Evolutionary conservation across 1,140 invertebrate species (phyloP), one percentile per base, ranked within the genome.

Genomic region (Trachymyrmex septentrionalis): DNA sequence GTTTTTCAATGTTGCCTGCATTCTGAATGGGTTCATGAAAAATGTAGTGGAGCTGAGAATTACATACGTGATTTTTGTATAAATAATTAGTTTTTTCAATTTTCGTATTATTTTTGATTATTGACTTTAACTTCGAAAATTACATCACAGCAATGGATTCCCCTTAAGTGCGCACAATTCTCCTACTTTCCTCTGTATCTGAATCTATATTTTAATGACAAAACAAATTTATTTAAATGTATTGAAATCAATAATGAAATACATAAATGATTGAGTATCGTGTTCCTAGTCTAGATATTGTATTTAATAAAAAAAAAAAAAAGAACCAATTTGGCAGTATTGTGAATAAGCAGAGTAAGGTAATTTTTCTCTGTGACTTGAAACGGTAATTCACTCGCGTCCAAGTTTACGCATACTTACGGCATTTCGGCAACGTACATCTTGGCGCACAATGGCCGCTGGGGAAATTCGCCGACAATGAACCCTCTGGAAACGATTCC

Each of bases 381-480:
- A 44, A 81, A 16, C 66, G 30, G 55, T 55, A 81, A 50, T 73
- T 73, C 80, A 84, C 55, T 75, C n/a, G 67, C 53, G 55, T 34
- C 14, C 69, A 44, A 84, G 38, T 75, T 84, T 84, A 50, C 16
- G 48, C 50, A 61, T 84, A 75, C 69, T 44, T 84, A 69, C 67
- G 24, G 67, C 55, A 73, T 84, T 84, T 73, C 69, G 73, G 82
- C 16, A 78, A 76, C 80, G 80, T 55, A 71, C 73, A 85, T 67
- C 75, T 85, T 30, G 34, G 19, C 2, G 72, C 30, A 85, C 76
- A 87, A 87, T 86, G 61, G 34, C 16, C 44, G 27, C 30, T 44
- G 61, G 71, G 48, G 44, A 87, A 89, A 80, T 90, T 88, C 55
- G 73, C 78, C 81, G 59, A 86, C 88, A 89, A 90, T 90, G 89